A percentile compares a stretch with the other conserved stretches of the same genome.
phyloP scores from a whole-genome alignment of 2,888 invertebrate genomes.

The Smittia sp. region DNA sequence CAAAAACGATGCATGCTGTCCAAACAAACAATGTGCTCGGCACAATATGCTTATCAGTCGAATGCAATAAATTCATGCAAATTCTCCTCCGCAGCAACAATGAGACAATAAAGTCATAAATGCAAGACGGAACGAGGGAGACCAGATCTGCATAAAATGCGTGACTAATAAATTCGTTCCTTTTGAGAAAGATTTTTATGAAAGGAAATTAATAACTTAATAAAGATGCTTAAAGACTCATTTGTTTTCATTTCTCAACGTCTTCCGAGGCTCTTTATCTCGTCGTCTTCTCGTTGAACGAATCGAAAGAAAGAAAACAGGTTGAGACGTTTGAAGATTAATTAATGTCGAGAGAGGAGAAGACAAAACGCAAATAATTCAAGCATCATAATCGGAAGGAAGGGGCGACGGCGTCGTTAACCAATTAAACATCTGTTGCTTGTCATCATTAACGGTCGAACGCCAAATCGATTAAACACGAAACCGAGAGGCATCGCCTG shows the following conservation, averaged over 20 bases:
- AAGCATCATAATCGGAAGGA: constrained; percentile 1
- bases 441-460: not conserved
- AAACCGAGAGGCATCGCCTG: not conserved
- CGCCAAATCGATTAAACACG: not conserved
- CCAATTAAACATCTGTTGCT: not conserved
- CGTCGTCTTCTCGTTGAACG: not conserved
- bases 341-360: not conserved
- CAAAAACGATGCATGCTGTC: no score
- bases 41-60: constrained; percentile 3
- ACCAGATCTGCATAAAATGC: constrained; percentile 10
- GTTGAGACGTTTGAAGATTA: not conserved
- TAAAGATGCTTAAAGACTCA: constrained; percentile 5
- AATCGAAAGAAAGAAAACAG: not conserved
- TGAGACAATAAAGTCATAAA: constrained; percentile 37
- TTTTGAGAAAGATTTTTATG: constrained; percentile 1
- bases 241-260: not conserved
- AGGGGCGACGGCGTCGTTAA: not conserved
- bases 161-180: constrained; percentile 32
- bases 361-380: not conserved
- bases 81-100: not conserved
- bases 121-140: not conserved
- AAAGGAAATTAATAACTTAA: constrained; percentile 22
- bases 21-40: constrained; percentile 1
- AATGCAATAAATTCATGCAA: constrained; percentile 13
- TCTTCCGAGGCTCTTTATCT: not conserved